phyloP scores from a whole-genome alignment of 2,888 invertebrate species.

The Anoplius nigerrimus region DNA sequence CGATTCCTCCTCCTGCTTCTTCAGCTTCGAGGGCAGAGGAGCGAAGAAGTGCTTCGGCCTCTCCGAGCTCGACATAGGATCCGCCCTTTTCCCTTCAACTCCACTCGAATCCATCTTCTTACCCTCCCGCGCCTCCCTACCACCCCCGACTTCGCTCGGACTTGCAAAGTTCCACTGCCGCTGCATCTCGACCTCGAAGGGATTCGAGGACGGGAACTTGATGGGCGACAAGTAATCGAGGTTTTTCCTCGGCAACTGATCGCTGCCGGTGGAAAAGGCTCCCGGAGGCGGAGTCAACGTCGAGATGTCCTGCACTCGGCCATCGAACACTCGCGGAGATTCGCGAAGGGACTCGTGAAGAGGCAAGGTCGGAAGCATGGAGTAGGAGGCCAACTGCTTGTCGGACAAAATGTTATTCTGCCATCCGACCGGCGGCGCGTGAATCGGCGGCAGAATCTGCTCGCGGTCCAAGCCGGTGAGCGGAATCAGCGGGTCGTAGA shows the following conservation, averaged over 20 bases:
- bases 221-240: conserved; percentile 27
- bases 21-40: conserved; percentile 53
- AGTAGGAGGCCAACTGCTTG: conserved; percentile 11
- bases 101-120: not conserved
- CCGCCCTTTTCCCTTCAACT: not conserved
- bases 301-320: too few relatives aligned
- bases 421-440: conserved; percentile 59
- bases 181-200: conserved; percentile 10
- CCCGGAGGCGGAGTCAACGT: not conserved
- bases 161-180: conserved; percentile 23
- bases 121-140: not conserved
- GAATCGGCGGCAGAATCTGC: conserved; percentile 37
- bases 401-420: conserved; percentile 43
- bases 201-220: not conserved
- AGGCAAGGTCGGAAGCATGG: not conserved
- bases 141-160: not conserved
- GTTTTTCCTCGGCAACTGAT: conserved; percentile 49
- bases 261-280: conserved; percentile 38
- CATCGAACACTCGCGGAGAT: not conserved
- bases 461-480: conserved; percentile 33
- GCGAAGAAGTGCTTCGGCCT: conserved; percentile 68
- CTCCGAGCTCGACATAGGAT: conserved; percentile 25
- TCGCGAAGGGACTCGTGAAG: not conserved
- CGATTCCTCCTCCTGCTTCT: conserved; percentile 42
- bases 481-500: conserved; percentile 45